A percentile compares a stretch with the other conserved stretches of the same genome.
Conservation (phyloP, 2,888 invertebrate species). For the Sycophila texana region DNA sequence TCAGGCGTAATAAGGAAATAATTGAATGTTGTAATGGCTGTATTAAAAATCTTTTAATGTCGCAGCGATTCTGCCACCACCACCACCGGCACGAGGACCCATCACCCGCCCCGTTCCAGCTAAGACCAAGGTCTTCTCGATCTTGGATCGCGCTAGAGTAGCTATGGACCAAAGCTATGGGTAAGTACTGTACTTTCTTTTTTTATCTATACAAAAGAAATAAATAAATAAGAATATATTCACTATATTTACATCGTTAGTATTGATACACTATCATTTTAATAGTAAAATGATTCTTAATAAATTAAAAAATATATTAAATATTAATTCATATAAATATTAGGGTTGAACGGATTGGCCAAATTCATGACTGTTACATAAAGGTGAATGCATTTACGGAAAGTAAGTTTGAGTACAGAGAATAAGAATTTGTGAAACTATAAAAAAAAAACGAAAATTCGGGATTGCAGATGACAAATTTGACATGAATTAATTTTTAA, state of each 20-base stretch:
- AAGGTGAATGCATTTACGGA: too few relatives aligned
- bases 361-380: too few relatives aligned
- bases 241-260: not conserved
- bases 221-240: not conserved
- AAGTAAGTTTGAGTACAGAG: too few relatives aligned
- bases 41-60: not conserved
- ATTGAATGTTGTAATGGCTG: too few relatives aligned
- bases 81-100: constrained; percentile 75
- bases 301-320: not conserved
- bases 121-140: constrained; percentile 90
- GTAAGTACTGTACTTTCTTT: constrained; percentile 71
- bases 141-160: constrained; percentile 87
- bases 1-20: not conserved
- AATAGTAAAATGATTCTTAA: not conserved
- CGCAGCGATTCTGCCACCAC: constrained; percentile 70
- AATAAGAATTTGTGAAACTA: too few relatives aligned
- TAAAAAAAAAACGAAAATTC: too few relatives aligned
- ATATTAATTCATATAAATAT: too few relatives aligned
- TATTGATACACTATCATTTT: not conserved
- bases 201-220: not conserved
- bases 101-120: constrained; percentile 77
- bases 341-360: too few relatives aligned
- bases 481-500: too few relatives aligned
- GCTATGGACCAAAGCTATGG: constrained; percentile 89
- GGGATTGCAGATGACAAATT: too few relatives aligned